Percentiles rank a stretch among this genome's conserved stretches.
These are phyloP conservation scores for Myopa tessellatipennis DNA, from an alignment of 2,888 invertebrate species.

Conservation along the genomic window DNA sequence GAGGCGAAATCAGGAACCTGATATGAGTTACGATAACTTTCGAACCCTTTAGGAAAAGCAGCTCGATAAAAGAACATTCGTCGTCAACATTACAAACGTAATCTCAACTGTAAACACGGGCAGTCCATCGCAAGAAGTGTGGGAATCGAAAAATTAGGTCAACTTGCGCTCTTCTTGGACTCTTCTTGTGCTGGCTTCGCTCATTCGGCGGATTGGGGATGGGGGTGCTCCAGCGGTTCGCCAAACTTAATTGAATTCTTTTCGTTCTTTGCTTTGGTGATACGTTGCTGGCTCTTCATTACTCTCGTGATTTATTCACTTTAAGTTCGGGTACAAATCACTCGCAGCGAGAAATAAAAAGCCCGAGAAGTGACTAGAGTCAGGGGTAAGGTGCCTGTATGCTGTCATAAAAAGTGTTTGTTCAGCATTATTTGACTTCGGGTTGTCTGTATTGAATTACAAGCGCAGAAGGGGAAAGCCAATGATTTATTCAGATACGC, in stretches of 20 bases:
- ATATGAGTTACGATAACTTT: constrained; percentile 12
- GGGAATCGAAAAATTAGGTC: constrained; percentile 21
- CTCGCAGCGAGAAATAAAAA: not conserved
- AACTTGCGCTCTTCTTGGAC: not conserved
- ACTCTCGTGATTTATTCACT: constrained; percentile 20
- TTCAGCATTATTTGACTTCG: not conserved
- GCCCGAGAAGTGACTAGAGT: not conserved
- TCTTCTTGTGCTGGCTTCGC: not conserved
- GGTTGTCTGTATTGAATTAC: not conserved
- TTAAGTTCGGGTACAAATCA: constrained; percentile 13
- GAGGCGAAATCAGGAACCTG: not conserved
- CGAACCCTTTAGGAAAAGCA: not conserved
- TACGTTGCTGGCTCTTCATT: constrained; percentile 17
- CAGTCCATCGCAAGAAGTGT: not conserved
- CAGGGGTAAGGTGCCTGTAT: not conserved
- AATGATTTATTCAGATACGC: not conserved
- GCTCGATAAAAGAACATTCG: not conserved
- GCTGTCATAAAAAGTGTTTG: not conserved
- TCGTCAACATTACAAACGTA: not conserved
- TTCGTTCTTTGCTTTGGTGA: not conserved
- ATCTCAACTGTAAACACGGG: not conserved
- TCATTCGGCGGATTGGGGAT: not conserved
- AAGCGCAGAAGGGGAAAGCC: not conserved
- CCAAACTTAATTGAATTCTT: constrained; percentile 19
- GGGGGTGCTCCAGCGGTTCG: not conserved